Conservation (phyloP, 2,113 vertebrate species). For the Chaenogobius annularis region DNA sequence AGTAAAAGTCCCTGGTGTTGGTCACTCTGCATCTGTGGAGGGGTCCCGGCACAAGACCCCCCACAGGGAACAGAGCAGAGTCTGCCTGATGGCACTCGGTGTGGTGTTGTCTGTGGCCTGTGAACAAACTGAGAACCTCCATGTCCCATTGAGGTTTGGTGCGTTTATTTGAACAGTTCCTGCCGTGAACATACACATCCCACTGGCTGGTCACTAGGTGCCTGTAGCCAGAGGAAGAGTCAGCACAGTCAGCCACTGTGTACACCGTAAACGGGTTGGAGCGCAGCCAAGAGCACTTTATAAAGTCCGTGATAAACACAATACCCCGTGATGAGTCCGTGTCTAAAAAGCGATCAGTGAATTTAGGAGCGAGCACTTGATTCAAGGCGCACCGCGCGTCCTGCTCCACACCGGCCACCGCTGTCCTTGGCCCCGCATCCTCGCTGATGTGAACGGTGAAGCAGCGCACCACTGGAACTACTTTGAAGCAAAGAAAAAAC, state of each 20-base stretch:
- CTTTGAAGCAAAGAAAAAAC: conserved; percentile 60
- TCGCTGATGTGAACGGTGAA: conserved; percentile 71
- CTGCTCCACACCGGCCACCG: conserved; percentile 52
- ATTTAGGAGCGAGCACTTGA: conserved; percentile 73
- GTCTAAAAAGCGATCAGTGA: conserved; percentile 62
- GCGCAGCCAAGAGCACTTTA: conserved; percentile 62
- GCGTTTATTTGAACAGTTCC: conserved; percentile 65
- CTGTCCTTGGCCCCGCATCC: conserved; percentile 56
- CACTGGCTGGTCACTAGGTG: conserved; percentile 74
- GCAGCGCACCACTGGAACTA: conserved; percentile 43
- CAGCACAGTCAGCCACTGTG: conserved; percentile 69
- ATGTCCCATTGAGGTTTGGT: conserved; percentile 68
- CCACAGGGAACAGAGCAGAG: conserved; percentile 62
- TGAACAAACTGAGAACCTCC: conserved; percentile 70
- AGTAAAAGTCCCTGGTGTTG: conserved; percentile 59
- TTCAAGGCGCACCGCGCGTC: conserved; percentile 69
- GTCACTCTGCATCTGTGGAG: conserved; percentile 61
- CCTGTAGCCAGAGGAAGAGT: conserved; percentile 45
- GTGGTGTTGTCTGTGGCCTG: conserved; percentile 30
- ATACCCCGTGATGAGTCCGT: conserved; percentile 55
- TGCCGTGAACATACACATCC: conserved; percentile 75
- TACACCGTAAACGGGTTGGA: conserved; percentile 75
- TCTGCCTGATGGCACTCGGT: conserved; percentile 58
- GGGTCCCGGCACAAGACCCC: conserved; percentile 65
- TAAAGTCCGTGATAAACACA: conserved; percentile 58